Percentiles rank a stretch among this genome's conserved stretches.
Evolutionary conservation across 2,888 invertebrate genomes (phyloP).

Genomic region (Platerodrilus igneus): DNA sequence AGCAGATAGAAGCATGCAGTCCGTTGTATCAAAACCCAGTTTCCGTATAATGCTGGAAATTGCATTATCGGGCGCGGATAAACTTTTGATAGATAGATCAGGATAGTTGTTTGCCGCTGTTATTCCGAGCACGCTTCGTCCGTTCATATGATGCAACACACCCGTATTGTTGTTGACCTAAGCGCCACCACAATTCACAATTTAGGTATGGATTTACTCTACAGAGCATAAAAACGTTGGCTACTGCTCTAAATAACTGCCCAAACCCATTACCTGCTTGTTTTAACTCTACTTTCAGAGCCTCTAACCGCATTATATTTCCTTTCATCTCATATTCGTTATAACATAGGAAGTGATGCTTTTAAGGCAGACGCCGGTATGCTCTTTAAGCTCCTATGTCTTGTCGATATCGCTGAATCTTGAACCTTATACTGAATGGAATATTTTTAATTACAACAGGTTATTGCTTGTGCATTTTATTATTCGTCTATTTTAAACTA

Average conservation of each 20-base stretch:
- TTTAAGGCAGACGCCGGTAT: too few species aligned
- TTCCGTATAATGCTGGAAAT: slow-evolving; percentile 34
- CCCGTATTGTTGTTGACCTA: slow-evolving; percentile 35
- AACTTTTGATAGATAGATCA: slow-evolving; percentile 41
- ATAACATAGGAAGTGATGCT: too few species aligned
- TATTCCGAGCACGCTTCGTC: slow-evolving; percentile 34
- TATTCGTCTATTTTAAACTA: too few species aligned
- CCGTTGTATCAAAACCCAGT: slow-evolving; percentile 31
- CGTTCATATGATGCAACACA: slow-evolving; percentile 27
- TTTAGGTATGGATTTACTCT: slow-evolving; percentile 29
- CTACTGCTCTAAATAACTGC: slow-evolving; percentile 15
- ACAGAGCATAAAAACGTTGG: slow-evolving; percentile 12
- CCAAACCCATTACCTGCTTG: slow-evolving; percentile 10
- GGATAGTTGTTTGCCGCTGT: slow-evolving; percentile 28
- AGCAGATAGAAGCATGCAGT: slow-evolving; percentile 9
- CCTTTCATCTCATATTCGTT: too few species aligned
- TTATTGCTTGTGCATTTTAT: too few species aligned
- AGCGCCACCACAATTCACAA: slow-evolving; percentile 41
- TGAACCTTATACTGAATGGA: too few species aligned
- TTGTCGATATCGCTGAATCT: too few species aligned
- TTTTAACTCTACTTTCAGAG: slow-evolving; percentile 12
- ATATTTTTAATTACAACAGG: too few species aligned
- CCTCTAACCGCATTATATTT: too few species aligned
- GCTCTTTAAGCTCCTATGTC: too few species aligned
- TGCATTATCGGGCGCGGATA: slow-evolving; percentile 38